These are phyloP conservation scores for Lamprologus lemairii DNA, from an alignment of 2,113 vertebrate genomes.

Conservation along the genomic window DNA sequence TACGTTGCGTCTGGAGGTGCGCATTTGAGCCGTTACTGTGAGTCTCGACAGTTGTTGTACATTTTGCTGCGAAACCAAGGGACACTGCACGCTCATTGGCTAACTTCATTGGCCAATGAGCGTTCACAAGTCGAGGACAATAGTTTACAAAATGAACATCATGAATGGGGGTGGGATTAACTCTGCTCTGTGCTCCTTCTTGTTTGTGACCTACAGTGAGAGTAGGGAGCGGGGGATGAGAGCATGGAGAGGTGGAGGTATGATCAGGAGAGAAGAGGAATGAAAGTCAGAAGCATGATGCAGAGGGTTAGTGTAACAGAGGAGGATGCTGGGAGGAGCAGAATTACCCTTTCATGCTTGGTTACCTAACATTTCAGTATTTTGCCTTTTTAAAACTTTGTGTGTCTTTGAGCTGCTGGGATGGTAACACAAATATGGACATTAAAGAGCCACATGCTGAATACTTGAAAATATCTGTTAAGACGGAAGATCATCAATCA, in stretches of 20 bases:
- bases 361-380: neutral
- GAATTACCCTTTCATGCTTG: neutral
- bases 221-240: neutral
- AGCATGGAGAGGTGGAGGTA: neutral
- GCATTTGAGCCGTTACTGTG: neutral
- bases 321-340: neutral
- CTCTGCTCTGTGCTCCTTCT: neutral
- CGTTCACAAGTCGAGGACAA: neutral
- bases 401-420: neutral
- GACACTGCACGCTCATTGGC: neutral
- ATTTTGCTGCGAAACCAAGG: neutral
- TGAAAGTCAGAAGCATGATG: neutral
- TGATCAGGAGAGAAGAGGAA: neutral
- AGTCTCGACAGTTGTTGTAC: neutral
- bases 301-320: neutral
- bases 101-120: neutral
- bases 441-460: neutral
- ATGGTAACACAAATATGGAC: neutral
- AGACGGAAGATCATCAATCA: neutral
- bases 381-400: neutral
- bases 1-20: neutral
- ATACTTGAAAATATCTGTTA: neutral
- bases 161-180: neutral
- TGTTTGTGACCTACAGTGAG: neutral
- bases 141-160: neutral